phyloP scores from a whole-genome alignment of 37 sponge, comb jelly and placozoan species.

The Axinella damicornis region DNA sequence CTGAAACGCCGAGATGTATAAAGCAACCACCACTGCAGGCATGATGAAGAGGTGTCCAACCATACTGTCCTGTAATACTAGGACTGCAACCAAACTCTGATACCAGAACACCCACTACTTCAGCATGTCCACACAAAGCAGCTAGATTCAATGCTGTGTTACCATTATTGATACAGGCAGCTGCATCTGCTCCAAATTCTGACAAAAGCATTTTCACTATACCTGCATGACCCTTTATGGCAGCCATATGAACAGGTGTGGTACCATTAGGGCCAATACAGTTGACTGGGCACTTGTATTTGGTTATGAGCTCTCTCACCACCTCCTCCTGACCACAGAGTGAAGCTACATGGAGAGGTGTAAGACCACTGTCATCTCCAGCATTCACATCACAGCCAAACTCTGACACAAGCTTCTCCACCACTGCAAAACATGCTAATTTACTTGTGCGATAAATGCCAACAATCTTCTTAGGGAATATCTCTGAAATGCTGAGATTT shows the following conservation, averaged over 20 bases:
- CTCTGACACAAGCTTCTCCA: neutral
- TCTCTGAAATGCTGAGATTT: too few species aligned
- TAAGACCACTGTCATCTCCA: neutral
- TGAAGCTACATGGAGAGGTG: conserved; percentile 14
- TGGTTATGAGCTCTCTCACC: neutral
- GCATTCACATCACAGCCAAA: conserved; percentile 10
- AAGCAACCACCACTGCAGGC: neutral
- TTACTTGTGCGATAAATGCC: too few species aligned
- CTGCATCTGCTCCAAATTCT: neutral
- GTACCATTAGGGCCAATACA: neutral
- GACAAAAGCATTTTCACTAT: neutral
- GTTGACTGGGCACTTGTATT: neutral
- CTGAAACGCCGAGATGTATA: neutral
- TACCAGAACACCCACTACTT: neutral
- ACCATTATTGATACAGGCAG: conserved; percentile 16
- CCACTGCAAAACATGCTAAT: neutral
- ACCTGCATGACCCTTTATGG: neutral
- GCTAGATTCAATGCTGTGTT: conserved; percentile 17
- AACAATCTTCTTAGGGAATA: too few species aligned
- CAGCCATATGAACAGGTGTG: conserved; percentile 11
- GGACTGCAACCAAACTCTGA: neutral
- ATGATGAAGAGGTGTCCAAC: neutral
- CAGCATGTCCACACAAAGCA: neutral
- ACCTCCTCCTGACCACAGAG: neutral
- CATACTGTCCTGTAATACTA: neutral